phyloP scores from a whole-genome alignment of 2,113 vertebrate genomes.

The Prochilodus magdalenae region DNA sequence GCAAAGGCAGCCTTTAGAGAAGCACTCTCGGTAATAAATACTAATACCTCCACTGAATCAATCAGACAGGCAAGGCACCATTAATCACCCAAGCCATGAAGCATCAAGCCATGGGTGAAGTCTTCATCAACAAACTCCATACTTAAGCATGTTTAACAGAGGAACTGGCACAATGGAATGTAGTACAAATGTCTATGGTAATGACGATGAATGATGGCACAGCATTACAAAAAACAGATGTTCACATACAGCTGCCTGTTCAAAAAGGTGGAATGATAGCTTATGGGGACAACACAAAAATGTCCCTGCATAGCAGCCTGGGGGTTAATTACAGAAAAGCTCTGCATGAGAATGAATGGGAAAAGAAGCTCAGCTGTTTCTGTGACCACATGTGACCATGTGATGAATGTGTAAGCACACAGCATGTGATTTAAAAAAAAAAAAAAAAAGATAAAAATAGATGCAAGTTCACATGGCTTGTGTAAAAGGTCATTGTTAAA shows the following conservation, averaged over 20 bases:
- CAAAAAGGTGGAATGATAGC: conserved; percentile 20
- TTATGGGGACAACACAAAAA: conserved; percentile 13
- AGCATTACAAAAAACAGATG: conserved; percentile 12
- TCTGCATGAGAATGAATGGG: not conserved
- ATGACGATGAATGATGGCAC: not conserved
- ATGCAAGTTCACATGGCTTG: not conserved
- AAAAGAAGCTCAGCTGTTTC: not conserved
- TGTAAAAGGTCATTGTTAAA: not conserved
- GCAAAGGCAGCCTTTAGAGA: not conserved
- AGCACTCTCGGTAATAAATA: conserved; percentile 34
- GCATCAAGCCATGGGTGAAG: not conserved
- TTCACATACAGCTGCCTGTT: conserved; percentile 11
- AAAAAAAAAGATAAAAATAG: not conserved
- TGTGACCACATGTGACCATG: not conserved
- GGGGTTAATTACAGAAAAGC: not conserved
- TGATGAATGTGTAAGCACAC: not conserved
- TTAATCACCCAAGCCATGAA: conserved; percentile 3
- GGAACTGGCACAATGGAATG: not conserved
- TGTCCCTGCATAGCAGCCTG: conserved; percentile 1
- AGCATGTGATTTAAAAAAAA: not conserved
- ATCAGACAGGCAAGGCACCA: conserved; percentile 7
- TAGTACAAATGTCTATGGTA: not conserved
- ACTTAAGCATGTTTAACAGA: not conserved
- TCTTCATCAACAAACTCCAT: no score
- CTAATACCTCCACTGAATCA: not conserved